phyloP scores from a whole-genome alignment of 2,113 vertebrate genomes.

The Bubo bubo region DNA sequence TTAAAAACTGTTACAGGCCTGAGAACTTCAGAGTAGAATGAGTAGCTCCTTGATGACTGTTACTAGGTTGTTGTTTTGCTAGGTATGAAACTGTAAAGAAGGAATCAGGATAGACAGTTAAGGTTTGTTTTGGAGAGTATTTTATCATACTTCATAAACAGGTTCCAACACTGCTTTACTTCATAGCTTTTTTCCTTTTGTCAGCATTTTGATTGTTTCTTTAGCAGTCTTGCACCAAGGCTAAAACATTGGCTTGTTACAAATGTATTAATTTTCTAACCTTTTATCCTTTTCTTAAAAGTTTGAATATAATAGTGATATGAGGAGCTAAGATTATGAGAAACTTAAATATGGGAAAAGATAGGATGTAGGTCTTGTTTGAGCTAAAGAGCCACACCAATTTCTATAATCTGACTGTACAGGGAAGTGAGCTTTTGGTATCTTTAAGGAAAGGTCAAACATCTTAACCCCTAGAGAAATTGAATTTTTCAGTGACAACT shows the following conservation, averaged over 20 bases:
- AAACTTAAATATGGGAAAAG: not conserved
- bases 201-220: not conserved
- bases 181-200: not conserved
- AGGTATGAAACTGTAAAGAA: not conserved
- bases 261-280: not conserved
- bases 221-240: not conserved
- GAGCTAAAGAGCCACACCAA: not conserved
- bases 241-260: not conserved
- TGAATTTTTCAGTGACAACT: not conserved
- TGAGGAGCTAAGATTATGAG: not conserved
- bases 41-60: not conserved
- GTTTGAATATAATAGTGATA: not conserved
- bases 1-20: not conserved
- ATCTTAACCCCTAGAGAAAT: not conserved
- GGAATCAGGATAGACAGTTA: not conserved
- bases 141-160: not conserved
- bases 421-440: not conserved
- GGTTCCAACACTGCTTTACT: not conserved
- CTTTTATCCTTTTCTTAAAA: not conserved
- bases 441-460: not conserved
- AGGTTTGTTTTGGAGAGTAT: not conserved
- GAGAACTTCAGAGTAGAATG: not conserved
- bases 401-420: not conserved
- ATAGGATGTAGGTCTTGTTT: not conserved
- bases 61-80: not conserved